These are phyloP conservation scores for Idaea biselata DNA, from an alignment of 2,888 invertebrate species.

Conservation along the genomic window DNA sequence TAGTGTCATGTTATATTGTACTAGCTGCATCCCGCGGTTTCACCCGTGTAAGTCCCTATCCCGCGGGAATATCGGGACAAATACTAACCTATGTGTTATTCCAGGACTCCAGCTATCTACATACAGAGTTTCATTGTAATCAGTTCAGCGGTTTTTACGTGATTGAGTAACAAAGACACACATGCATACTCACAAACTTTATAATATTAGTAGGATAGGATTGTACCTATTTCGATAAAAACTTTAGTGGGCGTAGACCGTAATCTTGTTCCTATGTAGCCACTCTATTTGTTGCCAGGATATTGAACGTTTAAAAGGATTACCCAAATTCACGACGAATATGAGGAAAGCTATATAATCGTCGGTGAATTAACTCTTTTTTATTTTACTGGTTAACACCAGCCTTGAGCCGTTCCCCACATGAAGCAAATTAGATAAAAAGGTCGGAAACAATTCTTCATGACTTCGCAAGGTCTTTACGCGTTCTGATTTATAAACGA, in stretches of 20 bases:
- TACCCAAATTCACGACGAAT: constrained; percentile 5
- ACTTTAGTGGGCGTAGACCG: not conserved
- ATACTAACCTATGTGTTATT: no score
- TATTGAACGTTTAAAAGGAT: not conserved
- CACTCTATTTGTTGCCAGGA: constrained; percentile 19
- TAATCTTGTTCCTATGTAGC: not conserved
- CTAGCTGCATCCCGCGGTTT: no score
- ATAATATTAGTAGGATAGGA: no score
- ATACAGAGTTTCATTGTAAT: no score
- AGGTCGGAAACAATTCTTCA: constrained; percentile 31
- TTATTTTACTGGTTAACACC: constrained; percentile 19
- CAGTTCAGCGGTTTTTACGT: no score
- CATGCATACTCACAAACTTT: no score
- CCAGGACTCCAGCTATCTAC: no score
- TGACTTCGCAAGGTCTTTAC: constrained; percentile 29
- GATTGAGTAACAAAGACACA: no score
- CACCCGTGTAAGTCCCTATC: no score
- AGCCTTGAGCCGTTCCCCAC: constrained; percentile 24
- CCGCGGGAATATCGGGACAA: no score
- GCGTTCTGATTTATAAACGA: constrained; percentile 29
- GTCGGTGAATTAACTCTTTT: constrained; percentile 27
- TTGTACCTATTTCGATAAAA: no score
- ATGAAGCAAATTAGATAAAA: constrained; percentile 29
- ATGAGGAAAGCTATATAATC: constrained; percentile 11
- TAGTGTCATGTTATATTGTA: no score